Conservation (phyloP, 2,797 vertebrate species). For the Oceanodroma leucorhoa region DNA sequence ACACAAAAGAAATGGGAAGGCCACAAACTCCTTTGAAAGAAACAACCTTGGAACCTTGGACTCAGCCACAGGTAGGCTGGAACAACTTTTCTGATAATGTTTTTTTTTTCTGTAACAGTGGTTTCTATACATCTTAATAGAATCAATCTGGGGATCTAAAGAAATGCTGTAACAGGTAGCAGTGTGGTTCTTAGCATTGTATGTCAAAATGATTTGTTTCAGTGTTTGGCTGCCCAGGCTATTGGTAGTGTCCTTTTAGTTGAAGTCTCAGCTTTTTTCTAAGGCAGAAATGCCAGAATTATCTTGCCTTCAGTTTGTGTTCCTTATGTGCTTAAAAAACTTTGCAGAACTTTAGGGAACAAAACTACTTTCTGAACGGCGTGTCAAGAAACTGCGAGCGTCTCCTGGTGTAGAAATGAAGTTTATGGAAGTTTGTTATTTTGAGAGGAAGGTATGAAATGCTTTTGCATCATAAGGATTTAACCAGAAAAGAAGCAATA, state of each 20-base stretch:
- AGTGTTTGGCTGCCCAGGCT: neutral
- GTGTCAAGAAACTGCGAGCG: neutral
- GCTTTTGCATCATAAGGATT: neutral
- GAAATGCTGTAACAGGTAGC: neutral
- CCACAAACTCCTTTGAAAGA: constrained; percentile 72
- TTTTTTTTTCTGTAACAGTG: neutral
- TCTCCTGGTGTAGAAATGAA: neutral
- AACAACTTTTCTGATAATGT: neutral
- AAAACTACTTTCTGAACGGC: neutral
- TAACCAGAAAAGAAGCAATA: neutral
- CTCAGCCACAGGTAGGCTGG: constrained; percentile 72
- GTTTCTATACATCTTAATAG: neutral
- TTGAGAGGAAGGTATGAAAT: neutral
- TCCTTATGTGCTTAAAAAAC: neutral
- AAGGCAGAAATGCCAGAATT: neutral
- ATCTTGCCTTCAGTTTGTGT: neutral
- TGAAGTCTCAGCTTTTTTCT: neutral
- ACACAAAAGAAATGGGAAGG: constrained; percentile 66
- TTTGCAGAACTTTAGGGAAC: neutral
- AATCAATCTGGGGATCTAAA: neutral
- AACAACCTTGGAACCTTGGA: constrained; percentile 70
- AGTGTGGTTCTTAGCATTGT: neutral
- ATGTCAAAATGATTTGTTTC: neutral
- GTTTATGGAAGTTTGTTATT: neutral
- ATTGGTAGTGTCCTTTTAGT: neutral